Percentiles rank a stretch among this genome's conserved stretches.
Conservation (phyloP, 2,113 vertebrate genomes). For the Willisornis vidua region DNA sequence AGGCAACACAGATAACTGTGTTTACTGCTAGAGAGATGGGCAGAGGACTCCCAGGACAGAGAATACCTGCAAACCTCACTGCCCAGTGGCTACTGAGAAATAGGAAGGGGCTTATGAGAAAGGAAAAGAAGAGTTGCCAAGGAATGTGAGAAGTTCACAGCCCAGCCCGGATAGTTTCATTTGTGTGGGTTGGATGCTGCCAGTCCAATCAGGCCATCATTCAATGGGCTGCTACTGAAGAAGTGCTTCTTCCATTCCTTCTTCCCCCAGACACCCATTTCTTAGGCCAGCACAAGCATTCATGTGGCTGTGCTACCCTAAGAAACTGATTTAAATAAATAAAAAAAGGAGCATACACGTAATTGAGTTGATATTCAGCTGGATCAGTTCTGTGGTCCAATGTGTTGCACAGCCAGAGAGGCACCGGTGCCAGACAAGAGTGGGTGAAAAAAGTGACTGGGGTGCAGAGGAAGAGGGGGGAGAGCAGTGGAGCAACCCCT, state of each 20-base stretch:
- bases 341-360: neutral
- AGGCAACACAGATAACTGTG: neutral
- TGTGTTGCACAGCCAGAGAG: neutral
- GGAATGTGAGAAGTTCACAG: neutral
- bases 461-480: neutral
- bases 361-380: neutral
- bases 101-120: neutral
- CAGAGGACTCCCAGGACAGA: neutral
- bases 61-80: neutral
- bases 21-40: neutral
- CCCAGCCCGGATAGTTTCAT: neutral
- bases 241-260: neutral
- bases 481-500: conserved; percentile 1
- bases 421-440: neutral
- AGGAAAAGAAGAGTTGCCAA: neutral
- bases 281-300: neutral
- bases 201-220: neutral
- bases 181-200: neutral
- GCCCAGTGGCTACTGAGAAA: neutral
- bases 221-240: neutral
- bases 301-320: neutral
- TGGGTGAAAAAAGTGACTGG: neutral
- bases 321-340: neutral
- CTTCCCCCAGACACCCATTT: neutral
- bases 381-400: neutral